These are phyloP conservation scores for Nomada ruficornis DNA, from an alignment of 2,888 invertebrate genomes.

Conservation along the genomic window DNA sequence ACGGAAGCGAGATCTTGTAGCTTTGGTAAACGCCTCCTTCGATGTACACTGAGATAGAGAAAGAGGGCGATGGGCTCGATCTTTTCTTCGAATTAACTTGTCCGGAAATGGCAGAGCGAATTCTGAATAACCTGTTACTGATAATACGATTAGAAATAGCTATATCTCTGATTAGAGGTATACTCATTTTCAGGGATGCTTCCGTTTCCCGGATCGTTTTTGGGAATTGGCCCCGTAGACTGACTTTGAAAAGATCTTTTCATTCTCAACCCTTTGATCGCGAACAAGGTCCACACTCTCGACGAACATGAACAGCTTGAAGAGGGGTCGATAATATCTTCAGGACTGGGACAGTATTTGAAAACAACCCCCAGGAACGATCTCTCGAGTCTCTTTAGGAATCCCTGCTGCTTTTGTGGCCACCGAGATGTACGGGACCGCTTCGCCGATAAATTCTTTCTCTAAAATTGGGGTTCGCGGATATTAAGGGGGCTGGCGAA, in stretches of 20 bases:
- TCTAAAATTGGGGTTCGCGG: conserved; percentile 70
- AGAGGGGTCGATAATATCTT: conserved; percentile 62
- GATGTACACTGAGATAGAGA: conserved; percentile 32
- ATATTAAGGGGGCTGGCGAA: conserved; percentile 30
- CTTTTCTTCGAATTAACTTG: conserved; percentile 22
- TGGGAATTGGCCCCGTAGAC: conserved; percentile 53
- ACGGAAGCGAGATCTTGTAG: conserved; percentile 67
- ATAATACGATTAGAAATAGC: neutral
- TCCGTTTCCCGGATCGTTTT: conserved; percentile 38
- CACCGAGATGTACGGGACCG: conserved; percentile 36
- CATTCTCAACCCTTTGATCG: conserved; percentile 52
- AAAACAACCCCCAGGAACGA: conserved; percentile 64
- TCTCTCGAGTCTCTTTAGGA: conserved; percentile 46
- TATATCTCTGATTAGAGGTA: conserved; percentile 14
- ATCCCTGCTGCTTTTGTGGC: conserved; percentile 44
- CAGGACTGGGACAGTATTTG: conserved; percentile 57
- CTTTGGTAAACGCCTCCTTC: conserved; percentile 65
- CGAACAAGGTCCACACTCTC: conserved; percentile 45
- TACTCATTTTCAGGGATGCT: conserved; percentile 10
- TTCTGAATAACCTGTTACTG: neutral
- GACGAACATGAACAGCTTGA: conserved; percentile 60
- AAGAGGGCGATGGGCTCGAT: conserved; percentile 1
- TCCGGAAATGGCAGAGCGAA: neutral
- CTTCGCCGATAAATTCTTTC: conserved; percentile 61
- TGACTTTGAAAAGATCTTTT: conserved; percentile 47